A percentile compares a stretch with the other conserved stretches of the same genome.
These are phyloP conservation scores for Lasioglossum vierecki DNA, from an alignment of 2,888 invertebrate genomes.

Conservation along the genomic window DNA sequence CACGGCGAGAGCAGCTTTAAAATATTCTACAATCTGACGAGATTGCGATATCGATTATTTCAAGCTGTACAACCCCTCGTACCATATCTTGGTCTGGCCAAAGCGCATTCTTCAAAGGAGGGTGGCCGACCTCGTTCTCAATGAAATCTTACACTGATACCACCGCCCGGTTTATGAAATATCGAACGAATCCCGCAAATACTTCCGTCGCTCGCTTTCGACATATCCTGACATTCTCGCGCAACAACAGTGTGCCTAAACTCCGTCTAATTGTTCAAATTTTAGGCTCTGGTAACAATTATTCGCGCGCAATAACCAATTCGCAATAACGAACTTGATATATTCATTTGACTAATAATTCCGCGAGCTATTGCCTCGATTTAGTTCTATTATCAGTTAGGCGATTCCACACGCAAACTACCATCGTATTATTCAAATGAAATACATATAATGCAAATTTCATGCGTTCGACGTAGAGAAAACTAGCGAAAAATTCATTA, in stretches of 20 bases:
- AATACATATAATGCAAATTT: not conserved
- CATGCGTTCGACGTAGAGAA: not conserved
- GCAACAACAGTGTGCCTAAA: not conserved
- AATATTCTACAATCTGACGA: constrained; percentile 45
- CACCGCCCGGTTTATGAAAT: constrained; percentile 34
- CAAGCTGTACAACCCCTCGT: constrained; percentile 49
- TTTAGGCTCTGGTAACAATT: not conserved
- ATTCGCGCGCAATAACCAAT: not conserved
- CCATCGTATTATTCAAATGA: not conserved
- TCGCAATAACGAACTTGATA: not conserved
- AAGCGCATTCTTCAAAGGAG: constrained; percentile 59
- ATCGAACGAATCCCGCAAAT: constrained; percentile 36
- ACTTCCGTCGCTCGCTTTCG: not conserved
- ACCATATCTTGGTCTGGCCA: constrained; percentile 45
- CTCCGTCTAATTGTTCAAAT: not conserved
- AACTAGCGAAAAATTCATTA: not conserved
- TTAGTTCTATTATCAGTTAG: not conserved
- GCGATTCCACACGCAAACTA: not conserved
- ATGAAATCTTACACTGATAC: constrained; percentile 50
- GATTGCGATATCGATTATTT: constrained; percentile 65
- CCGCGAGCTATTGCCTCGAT: not conserved
- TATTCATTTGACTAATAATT: not conserved
- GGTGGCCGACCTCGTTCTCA: constrained; percentile 49
- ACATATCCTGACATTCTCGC: not conserved
- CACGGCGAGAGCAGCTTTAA: constrained; percentile 40